Percentiles rank a stretch among this genome's conserved stretches.
Conservation (phyloP, 2,888 invertebrate species). For the Cheilosia urbana region DNA sequence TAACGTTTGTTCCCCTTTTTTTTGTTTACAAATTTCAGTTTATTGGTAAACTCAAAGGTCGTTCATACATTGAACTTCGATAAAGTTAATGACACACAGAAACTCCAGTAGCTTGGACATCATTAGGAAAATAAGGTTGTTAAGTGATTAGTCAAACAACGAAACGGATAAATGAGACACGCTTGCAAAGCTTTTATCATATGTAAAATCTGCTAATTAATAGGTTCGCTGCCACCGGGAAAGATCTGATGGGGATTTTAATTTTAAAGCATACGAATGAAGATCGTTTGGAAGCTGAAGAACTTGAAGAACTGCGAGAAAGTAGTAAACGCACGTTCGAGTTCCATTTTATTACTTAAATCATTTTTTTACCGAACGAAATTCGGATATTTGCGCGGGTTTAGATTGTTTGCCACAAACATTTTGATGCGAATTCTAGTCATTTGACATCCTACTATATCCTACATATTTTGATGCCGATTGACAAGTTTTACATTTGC, state of each 20-base stretch:
- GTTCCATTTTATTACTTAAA: too few species aligned
- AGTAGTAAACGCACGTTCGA: background rate
- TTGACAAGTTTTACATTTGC: too few species aligned
- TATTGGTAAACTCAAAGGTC: background rate
- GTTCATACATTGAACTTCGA: conserved; percentile 24
- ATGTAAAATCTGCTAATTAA: conserved; percentile 46
- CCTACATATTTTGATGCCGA: too few species aligned
- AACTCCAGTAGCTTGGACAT: conserved; percentile 35
- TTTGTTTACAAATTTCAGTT: background rate
- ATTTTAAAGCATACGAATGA: background rate
- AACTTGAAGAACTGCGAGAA: background rate
- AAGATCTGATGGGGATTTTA: background rate
- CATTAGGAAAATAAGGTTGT: conserved; percentile 18
- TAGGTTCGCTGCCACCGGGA: conserved; percentile 31
- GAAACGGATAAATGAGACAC: conserved; percentile 4
- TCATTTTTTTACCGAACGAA: too few species aligned
- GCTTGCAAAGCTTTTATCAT: conserved; percentile 7
- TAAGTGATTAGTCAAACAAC: conserved; percentile 11
- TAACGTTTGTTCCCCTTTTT: conserved; percentile 29
- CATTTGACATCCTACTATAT: too few species aligned
- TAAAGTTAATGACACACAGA: conserved; percentile 1
- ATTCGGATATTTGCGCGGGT: too few species aligned
- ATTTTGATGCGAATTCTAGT: too few species aligned
- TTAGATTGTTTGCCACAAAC: too few species aligned
- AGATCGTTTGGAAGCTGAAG: background rate